Evolutionary conservation across 2,888 invertebrate genomes (phyloP), one percentile per base, ranked within the genome.

Genomic region (Scaptodrosophila latifasciaeformis): DNA sequence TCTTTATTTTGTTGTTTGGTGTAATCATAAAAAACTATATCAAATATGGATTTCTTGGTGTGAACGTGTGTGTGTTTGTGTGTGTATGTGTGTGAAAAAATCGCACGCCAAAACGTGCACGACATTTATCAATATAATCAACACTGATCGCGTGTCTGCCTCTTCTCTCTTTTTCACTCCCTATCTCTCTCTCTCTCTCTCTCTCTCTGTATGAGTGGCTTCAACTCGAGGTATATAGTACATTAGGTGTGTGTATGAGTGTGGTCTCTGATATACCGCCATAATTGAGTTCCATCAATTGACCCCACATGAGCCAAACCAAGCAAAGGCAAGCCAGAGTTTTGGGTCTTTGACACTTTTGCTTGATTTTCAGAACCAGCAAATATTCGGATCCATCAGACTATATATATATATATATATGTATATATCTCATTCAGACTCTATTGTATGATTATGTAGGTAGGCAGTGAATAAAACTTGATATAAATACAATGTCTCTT

Each of bases 251-350:
- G n/a, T n/a, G n/a, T n/a, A n/a, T n/a, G n/a, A n/a, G n/a, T n/a
- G n/a, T n/a, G n/a, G n/a, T n/a, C 49, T 40, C 51, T 54, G 76
- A 69, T 69, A 71, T 66, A 63, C 68, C 62, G 69, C 49, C 72
- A 69, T 80, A 77, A 80, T 80, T 77, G 76, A 80, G 69, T 5
- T 75, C 75, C 70, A 77, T 77, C 81, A 77, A 77, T 77, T 77
- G 81, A 77, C 76, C 76, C 71, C 78, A 37, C 49, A 66, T 57
- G 68, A 65, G 64, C n/a, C n/a, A n/a, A n/a, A n/a, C n/a, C n/a
- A n/a, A 62, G 65, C 71, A 62, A 62, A 65, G 62, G 53, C 37
- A 37, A 10, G 37, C 5, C 39, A 44, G 17, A n/a, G n/a, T n/a
- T 31, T 67, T 69, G 75, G 78, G 81, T 75, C 76, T 76, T 78